A percentile compares a stretch with the other conserved stretches of the same genome.
Evolutionary conservation across 2,888 invertebrate genomes (phyloP).

Genomic region (Pelosia muscerda): DNA sequence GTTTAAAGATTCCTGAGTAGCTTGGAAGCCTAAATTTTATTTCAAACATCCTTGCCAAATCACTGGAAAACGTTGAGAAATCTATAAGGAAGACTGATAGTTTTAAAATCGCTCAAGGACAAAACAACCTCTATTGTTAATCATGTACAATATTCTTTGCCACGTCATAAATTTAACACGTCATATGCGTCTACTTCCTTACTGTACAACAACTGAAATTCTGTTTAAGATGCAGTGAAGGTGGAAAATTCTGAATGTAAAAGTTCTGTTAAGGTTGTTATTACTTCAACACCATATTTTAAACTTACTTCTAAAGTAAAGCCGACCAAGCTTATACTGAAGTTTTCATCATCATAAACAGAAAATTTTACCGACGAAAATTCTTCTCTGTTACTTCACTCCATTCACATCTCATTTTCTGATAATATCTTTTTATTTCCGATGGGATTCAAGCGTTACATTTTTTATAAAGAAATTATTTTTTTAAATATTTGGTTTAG

Average conservation of each 20-base stretch:
- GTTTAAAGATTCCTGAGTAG: too few relatives aligned
- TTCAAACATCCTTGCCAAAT: too few relatives aligned
- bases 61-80: too few relatives aligned
- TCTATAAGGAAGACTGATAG: neutral
- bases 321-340: neutral
- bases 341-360: conserved; percentile 16
- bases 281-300: neutral
- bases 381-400: neutral
- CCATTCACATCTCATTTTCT: conserved; percentile 10
- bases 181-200: neutral
- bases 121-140: neutral
- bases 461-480: conserved; percentile 2
- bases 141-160: neutral
- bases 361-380: neutral
- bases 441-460: conserved; percentile 7
- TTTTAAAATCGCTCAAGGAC: neutral
- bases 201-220: conserved; percentile 2
- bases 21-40: too few relatives aligned
- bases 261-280: neutral
- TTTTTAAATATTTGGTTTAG: neutral
- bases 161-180: neutral
- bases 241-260: conserved; percentile 1
- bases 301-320: neutral
- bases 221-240: neutral
- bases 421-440: conserved; percentile 17